phyloP scores from a whole-genome alignment of 2,888 invertebrate species.

The Rapana venosa region DNA sequence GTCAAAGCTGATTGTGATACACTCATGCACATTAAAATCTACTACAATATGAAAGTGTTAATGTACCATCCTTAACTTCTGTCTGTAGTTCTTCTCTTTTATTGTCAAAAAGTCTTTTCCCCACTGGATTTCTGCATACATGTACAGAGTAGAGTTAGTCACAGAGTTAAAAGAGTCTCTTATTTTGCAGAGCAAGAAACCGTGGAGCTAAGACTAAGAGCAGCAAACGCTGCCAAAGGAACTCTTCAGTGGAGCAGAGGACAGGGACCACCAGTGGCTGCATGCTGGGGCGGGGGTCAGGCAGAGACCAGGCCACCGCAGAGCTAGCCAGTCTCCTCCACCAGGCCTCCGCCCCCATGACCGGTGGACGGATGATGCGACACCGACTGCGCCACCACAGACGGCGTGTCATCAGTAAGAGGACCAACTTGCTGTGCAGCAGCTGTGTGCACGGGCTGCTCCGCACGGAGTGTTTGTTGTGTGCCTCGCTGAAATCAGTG shows the following conservation, averaged over 20 bases:
- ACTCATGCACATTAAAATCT: too few species aligned
- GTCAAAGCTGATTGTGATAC: too few species aligned
- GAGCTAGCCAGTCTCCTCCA: neutral
- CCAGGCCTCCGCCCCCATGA: neutral
- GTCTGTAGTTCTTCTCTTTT: too few species aligned
- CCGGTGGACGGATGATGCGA: neutral
- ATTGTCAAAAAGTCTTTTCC: too few species aligned
- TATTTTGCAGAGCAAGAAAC: neutral
- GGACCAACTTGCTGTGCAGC: neutral
- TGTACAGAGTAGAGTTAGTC: neutral
- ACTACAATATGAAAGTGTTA: too few species aligned
- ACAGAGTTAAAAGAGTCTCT: neutral
- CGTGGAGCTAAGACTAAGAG: neutral
- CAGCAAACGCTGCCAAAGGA: too few species aligned
- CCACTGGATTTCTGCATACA: too few species aligned
- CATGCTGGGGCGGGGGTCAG: neutral
- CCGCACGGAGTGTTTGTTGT: slow-evolving; percentile 7
- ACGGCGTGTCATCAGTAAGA: neutral
- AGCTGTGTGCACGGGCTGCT: slow-evolving; percentile 8
- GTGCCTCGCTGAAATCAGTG: neutral
- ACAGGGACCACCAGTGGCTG: too few species aligned
- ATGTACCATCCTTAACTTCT: too few species aligned
- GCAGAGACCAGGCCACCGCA: neutral
- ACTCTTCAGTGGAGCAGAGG: too few species aligned
- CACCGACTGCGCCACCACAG: neutral